phyloP scores from a whole-genome alignment of 1,140 invertebrate species.

The Battus philenor region DNA sequence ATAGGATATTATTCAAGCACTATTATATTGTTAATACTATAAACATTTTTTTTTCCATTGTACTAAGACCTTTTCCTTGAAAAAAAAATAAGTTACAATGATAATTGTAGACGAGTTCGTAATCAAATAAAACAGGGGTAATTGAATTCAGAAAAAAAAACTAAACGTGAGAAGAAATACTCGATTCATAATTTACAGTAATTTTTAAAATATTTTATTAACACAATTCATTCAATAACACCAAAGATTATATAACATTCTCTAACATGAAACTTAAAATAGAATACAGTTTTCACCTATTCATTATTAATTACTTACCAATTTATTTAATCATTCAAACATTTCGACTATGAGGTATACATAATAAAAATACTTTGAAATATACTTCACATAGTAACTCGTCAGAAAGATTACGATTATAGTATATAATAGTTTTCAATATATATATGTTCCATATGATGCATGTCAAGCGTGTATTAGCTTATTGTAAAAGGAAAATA shows the following conservation, averaged over 20 bases:
- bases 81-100: too few species aligned
- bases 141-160: too few species aligned
- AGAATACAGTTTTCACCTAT: slow-evolving; percentile 71
- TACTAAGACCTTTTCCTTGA: too few species aligned
- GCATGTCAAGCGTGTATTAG: slow-evolving; percentile 52
- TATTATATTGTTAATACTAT: too few species aligned
- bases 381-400: slow-evolving; percentile 64
- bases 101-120: too few species aligned
- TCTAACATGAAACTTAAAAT: slow-evolving; percentile 76
- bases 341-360: slow-evolving; percentile 75
- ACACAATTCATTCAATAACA: slow-evolving; percentile 78
- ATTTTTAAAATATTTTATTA: slow-evolving; percentile 78
- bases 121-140: too few species aligned
- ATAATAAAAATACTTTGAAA: slow-evolving; percentile 72
- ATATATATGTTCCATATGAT: slow-evolving; percentile 41
- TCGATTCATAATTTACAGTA: slow-evolving; percentile 69
- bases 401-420: slow-evolving; percentile 47
- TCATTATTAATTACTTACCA: slow-evolving; percentile 70
- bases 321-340: slow-evolving; percentile 75
- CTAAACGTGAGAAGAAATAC: slow-evolving; percentile 54
- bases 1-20: too few species aligned
- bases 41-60: too few species aligned
- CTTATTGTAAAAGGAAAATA: slow-evolving; percentile 66
- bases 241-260: slow-evolving; percentile 77
- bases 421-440: slow-evolving; percentile 48